A percentile compares a stretch with the other conserved stretches of the same genome.
These are phyloP conservation scores for Lordiphosa clarofinis DNA, from an alignment of 1,140 invertebrate genomes.

Conservation along the genomic window DNA sequence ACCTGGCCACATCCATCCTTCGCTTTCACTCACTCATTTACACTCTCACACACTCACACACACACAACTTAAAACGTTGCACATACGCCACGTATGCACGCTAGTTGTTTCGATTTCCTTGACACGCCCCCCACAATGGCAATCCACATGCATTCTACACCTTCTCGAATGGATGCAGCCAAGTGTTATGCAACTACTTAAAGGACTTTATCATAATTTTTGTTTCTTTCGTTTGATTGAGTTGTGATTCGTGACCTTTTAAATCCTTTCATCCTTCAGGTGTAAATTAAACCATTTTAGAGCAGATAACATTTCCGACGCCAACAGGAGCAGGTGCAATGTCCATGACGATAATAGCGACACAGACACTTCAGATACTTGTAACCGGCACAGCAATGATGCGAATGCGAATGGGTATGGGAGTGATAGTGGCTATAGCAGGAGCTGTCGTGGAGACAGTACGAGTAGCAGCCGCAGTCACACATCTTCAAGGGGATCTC, in stretches of 20 bases:
- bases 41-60: slow-evolving; percentile 11
- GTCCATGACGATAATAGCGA: slow-evolving; percentile 65
- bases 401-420: slow-evolving; percentile 55
- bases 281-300: slow-evolving; percentile 26
- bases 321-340: slow-evolving; percentile 73
- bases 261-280: neutral
- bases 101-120: slow-evolving; percentile 52
- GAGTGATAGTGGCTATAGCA: slow-evolving; percentile 62
- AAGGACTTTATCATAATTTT: slow-evolving; percentile 72
- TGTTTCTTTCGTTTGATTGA: slow-evolving; percentile 55
- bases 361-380: slow-evolving; percentile 72
- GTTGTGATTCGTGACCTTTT: slow-evolving; percentile 42
- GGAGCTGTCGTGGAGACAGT: slow-evolving; percentile 63
- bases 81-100: slow-evolving; percentile 72
- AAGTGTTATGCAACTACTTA: slow-evolving; percentile 76
- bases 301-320: slow-evolving; percentile 67
- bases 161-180: slow-evolving; percentile 53
- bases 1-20: slow-evolving; percentile 49
- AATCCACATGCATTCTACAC: neutral
- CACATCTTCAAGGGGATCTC: slow-evolving; percentile 49
- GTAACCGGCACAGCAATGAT: slow-evolving; percentile 69
- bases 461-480: slow-evolving; percentile 69
- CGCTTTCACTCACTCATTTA: slow-evolving; percentile 15
- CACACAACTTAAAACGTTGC: slow-evolving; percentile 64
- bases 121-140: slow-evolving; percentile 1